Evolutionary conservation across 64 coral and sea anemone species (phyloP).

Genomic region (Dendrophyllia cribrosa): DNA sequence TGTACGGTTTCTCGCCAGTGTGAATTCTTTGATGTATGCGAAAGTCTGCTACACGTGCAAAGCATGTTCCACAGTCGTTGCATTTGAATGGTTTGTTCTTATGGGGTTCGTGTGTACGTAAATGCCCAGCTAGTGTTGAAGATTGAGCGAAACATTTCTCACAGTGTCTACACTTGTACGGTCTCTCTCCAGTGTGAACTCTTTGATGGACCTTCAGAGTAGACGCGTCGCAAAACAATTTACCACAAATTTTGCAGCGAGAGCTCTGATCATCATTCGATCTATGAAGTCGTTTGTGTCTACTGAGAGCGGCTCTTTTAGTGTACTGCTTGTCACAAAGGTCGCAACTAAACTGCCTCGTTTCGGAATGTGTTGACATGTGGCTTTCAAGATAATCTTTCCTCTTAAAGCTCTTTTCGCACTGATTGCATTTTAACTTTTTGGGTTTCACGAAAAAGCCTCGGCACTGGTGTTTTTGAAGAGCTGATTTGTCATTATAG

Average conservation of each 20-base stretch:
- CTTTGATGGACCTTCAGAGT: neutral
- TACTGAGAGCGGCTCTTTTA: neutral
- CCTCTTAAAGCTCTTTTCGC: neutral
- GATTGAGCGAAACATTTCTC: constrained; percentile 13
- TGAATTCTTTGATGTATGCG: constrained; percentile 59
- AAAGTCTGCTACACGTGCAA: constrained; percentile 20
- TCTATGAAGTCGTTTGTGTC: constrained; percentile 1
- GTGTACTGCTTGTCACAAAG: constrained; percentile 42
- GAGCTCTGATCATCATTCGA: neutral
- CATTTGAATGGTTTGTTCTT: constrained; percentile 38
- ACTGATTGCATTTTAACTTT: neutral
- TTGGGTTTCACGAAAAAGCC: neutral
- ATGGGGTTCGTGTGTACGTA: constrained; percentile 9
- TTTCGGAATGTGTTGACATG: neutral
- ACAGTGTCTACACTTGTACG: constrained; percentile 24
- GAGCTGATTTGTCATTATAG: neutral
- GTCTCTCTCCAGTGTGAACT: constrained; percentile 15
- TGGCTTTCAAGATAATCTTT: neutral
- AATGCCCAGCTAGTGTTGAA: neutral
- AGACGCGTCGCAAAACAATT: neutral
- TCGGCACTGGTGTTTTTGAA: neutral
- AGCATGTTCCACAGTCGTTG: constrained; percentile 44
- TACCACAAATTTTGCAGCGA: neutral
- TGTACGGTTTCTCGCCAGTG: constrained; percentile 44
- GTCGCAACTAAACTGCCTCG: constrained; percentile 19